These are phyloP conservation scores for Uloborus diversus DNA, from an alignment of 1,140 invertebrate genomes.

Conservation along the genomic window DNA sequence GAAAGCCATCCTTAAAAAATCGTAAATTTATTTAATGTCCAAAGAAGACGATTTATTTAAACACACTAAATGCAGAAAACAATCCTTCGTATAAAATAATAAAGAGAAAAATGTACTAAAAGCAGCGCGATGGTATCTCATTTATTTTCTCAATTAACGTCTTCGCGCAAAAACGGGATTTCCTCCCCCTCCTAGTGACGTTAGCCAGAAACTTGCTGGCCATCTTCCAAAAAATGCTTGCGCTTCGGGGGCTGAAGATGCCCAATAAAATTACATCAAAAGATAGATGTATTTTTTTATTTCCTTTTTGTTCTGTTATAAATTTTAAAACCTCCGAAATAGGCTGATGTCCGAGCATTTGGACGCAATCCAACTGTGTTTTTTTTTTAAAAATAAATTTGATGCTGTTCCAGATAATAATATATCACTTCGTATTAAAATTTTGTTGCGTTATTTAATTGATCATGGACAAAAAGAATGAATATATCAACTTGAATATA, in stretches of 20 bases:
- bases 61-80: no score
- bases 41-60: no score
- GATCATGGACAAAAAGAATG: no score
- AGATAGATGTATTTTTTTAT: constrained; percentile 29
- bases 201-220: background rate
- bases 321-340: constrained; percentile 24
- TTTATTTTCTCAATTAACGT: constrained; percentile 31
- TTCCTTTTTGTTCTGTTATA: constrained; percentile 15
- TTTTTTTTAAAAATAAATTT: constrained; percentile 38
- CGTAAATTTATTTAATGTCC: no score
- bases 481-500: no score
- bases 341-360: background rate
- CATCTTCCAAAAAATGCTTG: constrained; percentile 21
- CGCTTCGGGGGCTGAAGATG: constrained; percentile 9
- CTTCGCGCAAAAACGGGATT: background rate
- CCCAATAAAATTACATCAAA: constrained; percentile 49
- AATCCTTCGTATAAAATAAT: no score
- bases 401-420: constrained; percentile 12
- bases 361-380: constrained; percentile 4
- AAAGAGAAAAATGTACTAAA: no score
- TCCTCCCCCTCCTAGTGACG: background rate
- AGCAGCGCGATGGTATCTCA: no score
- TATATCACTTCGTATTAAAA: constrained; percentile 50
- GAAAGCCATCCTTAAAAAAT: no score
- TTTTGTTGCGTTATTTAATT: no score